Evolutionary conservation across 2,797 vertebrate genomes (phyloP).

Genomic region (Sebastolobus alascanus): DNA sequence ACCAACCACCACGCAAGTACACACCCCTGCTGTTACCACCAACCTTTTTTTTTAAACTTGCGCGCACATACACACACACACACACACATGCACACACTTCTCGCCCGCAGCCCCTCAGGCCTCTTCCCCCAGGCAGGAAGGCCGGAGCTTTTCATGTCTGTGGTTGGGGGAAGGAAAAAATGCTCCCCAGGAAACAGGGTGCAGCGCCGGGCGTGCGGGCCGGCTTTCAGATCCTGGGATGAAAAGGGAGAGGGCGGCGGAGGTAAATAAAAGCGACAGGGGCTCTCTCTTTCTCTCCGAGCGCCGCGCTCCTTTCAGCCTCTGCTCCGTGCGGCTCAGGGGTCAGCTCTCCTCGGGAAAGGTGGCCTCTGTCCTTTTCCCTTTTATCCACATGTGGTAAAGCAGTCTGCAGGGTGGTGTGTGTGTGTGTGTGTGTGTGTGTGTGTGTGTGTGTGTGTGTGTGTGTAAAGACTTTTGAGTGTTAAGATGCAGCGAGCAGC

Average conservation of each 20-base stretch:
- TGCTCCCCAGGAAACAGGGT: constrained; percentile 89
- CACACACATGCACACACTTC: constrained; percentile 32
- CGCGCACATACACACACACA: not conserved
- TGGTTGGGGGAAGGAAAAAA: constrained; percentile 84
- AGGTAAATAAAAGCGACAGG: constrained; percentile 90
- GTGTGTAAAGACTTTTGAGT: constrained; percentile 34
- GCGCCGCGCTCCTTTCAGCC: constrained; percentile 55
- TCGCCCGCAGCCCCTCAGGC: constrained; percentile 68
- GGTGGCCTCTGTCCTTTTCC: constrained; percentile 72
- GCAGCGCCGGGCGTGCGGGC: constrained; percentile 72
- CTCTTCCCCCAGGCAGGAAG: constrained; percentile 89
- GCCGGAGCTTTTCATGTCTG: constrained; percentile 89
- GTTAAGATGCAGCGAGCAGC: constrained; percentile 60
- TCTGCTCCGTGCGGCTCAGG: constrained; percentile 54
- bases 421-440: constrained; percentile 33
- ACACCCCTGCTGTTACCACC: constrained; percentile 64
- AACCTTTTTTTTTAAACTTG: constrained; percentile 10
- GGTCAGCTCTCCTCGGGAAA: constrained; percentile 82
- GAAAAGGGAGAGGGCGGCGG: constrained; percentile 87
- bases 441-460: constrained; percentile 15
- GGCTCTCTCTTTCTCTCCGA: constrained; percentile 59
- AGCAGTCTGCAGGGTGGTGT: constrained; percentile 65
- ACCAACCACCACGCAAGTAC: constrained; percentile 62
- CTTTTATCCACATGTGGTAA: constrained; percentile 87
- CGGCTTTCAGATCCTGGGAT: constrained; percentile 89